These are phyloP conservation scores for Dryas iulia DNA, from an alignment of 1,140 invertebrate genomes.

Conservation along the genomic window DNA sequence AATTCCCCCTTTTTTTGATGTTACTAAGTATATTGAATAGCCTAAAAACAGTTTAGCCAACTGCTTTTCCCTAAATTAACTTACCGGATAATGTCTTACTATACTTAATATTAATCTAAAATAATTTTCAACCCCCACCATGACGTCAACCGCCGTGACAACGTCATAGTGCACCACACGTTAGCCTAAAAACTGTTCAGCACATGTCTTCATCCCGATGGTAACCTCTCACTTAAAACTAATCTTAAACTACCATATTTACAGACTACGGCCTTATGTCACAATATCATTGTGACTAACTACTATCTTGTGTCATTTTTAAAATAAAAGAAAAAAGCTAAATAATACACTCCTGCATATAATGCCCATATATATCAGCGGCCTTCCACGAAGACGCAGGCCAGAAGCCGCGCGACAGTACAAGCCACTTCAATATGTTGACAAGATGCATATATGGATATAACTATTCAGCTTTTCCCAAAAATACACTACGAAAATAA, in stretches of 20 bases:
- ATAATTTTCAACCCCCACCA: too few relatives aligned
- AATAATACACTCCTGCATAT: neutral
- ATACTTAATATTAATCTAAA: too few relatives aligned
- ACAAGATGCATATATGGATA: too few relatives aligned
- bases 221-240: neutral
- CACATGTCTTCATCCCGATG: neutral
- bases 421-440: neutral
- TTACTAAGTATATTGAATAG: too few relatives aligned
- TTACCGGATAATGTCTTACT: too few relatives aligned
- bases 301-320: neutral
- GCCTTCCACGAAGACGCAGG: neutral
- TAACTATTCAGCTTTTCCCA: neutral
- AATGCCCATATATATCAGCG: neutral
- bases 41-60: too few relatives aligned
- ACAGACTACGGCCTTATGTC: neutral
- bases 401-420: neutral
- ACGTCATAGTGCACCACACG: too few relatives aligned
- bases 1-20: too few relatives aligned
- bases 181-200: neutral
- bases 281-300: neutral
- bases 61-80: too few relatives aligned
- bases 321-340: neutral
- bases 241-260: neutral
- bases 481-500: neutral
- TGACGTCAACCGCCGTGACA: too few relatives aligned